Evolutionary conservation across 2,888 invertebrate species (phyloP), one percentile per base, ranked within the genome.

Genomic region (Mesochorus sp.): DNA sequence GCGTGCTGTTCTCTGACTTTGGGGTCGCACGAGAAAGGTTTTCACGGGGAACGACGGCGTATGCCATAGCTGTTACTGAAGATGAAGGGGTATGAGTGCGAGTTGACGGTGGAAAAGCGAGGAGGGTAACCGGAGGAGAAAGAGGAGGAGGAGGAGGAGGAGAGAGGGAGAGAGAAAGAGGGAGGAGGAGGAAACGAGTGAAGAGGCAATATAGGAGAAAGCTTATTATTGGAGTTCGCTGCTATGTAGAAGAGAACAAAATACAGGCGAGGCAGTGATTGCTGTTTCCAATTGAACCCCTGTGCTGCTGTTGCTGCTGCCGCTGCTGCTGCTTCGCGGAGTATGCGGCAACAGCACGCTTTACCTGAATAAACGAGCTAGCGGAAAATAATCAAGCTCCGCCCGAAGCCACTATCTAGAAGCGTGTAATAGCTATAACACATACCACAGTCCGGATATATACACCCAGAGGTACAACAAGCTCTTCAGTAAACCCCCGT

Each of bases 121-220:
- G 47, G 59, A 31, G 55, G 47, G 59, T 39, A 53, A 57, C 17
- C 21, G 59, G 73, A 24, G 71, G 26, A 19, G 6, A 51, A 17
- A 21, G 10, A 24, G 31, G 49, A 39, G 17, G 80, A 62, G 72
- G 28, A 17, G 62, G 51, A 74, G 78, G 76, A n/a, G 17, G 6
- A 53, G 53, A 75, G 34, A 80, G 76, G 82, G 82, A 85, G 85
- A 89, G 89, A 90, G 19, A 57, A 42, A 74, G 80, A 76, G 75
- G 77, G 64, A 12, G 51, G 26, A 19, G 64, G 67, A 53, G 53
- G 76, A 34, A 80, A 77, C 81, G 82, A 85, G 85, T 89, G 89
- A 90, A 90, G 90, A 90, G 90, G 90, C 90, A 90, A 90, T 90
- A 91, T 89, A 90, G 89, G 89, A 90, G 90, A 90, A 90, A 91